phyloP scores from a whole-genome alignment of 2,797 vertebrate species.

The Macropus fuliginosus region DNA sequence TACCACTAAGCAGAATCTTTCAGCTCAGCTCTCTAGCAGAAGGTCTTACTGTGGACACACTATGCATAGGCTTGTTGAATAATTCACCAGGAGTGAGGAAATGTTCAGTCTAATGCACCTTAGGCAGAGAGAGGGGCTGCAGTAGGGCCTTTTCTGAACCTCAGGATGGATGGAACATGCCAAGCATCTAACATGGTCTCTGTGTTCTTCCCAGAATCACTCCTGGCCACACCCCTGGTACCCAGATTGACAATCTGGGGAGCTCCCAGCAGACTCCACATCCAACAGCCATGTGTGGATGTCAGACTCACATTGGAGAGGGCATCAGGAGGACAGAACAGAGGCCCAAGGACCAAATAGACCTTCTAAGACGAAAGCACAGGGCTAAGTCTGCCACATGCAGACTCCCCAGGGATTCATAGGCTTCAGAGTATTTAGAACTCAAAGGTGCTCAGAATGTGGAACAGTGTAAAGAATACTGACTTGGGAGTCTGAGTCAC shows the following conservation, averaged over 20 bases:
- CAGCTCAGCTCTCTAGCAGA: neutral
- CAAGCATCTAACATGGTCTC: neutral
- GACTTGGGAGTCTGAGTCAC: conserved; percentile 56
- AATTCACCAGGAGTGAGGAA: neutral
- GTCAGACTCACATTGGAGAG: neutral
- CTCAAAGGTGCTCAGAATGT: neutral
- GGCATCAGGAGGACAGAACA: neutral
- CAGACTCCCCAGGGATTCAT: neutral
- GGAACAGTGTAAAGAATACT: neutral
- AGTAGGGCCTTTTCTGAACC: neutral
- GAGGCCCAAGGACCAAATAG: neutral
- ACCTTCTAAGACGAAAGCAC: neutral
- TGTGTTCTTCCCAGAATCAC: neutral
- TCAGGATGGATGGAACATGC: neutral
- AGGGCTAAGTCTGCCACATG: neutral
- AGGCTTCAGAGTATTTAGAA: neutral
- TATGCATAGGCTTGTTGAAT: neutral
- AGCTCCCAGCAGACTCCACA: neutral
- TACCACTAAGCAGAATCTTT: neutral
- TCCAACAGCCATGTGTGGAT: neutral
- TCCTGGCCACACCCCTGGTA: neutral
- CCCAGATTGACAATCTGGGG: neutral
- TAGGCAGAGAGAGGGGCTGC: neutral
- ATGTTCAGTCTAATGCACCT: neutral
- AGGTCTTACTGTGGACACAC: neutral